Percentiles rank a stretch among this genome's conserved stretches.
phyloP scores from a whole-genome alignment of 1,140 invertebrate genomes.

The Apis laboriosa region DNA sequence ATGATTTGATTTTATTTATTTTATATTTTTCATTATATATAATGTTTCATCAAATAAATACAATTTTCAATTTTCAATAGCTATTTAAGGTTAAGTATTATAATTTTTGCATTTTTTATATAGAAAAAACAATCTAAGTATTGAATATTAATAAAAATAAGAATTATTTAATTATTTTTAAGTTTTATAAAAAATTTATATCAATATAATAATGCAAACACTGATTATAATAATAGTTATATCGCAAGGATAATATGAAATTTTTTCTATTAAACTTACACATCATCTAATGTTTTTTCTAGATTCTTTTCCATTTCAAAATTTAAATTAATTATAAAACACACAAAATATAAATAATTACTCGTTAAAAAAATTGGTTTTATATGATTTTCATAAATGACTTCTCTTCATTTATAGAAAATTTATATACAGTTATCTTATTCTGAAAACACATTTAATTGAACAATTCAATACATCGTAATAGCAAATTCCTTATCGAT shows the following conservation, averaged over 20 bases:
- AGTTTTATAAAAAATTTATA: neutral
- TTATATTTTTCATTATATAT: constrained; percentile 2
- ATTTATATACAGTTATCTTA: no score
- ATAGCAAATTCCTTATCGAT: constrained; percentile 11
- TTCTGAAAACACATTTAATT: constrained; percentile 21
- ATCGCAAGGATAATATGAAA: neutral
- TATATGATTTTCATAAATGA: neutral
- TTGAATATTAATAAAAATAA: neutral
- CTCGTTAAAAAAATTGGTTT: neutral
- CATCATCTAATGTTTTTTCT: constrained; percentile 75
- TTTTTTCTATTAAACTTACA: constrained; percentile 69
- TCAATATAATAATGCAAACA: neutral
- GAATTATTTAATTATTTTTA: no score
- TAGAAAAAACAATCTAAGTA: neutral
- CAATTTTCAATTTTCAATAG: neutral
- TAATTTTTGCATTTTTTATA: neutral
- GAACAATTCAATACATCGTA: constrained; percentile 20
- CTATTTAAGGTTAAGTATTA: neutral
- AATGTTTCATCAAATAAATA: no score
- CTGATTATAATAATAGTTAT: constrained; percentile 12
- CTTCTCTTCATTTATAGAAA: neutral
- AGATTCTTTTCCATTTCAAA: constrained; percentile 76
- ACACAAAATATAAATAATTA: no score
- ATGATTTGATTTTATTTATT: neutral
- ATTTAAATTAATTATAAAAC: neutral